These are phyloP conservation scores for Agrochola litura DNA, from an alignment of 2,888 invertebrate genomes.

Conservation along the genomic window DNA sequence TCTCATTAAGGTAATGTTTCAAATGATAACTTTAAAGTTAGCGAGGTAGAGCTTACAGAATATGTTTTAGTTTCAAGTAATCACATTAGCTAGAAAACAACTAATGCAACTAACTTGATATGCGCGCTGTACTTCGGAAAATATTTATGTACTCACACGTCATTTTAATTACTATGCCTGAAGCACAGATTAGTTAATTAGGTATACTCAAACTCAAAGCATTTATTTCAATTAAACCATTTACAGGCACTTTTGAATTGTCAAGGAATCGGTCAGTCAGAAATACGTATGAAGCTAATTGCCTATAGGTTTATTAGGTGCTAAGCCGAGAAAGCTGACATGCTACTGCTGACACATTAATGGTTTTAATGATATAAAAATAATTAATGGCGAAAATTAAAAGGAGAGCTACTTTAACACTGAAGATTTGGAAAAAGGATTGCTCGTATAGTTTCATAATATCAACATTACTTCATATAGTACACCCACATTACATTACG, in stretches of 20 bases:
- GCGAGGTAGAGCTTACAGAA: constrained; percentile 7
- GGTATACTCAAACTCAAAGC: too few relatives aligned
- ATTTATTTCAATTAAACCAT: too few relatives aligned
- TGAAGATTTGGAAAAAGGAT: background rate
- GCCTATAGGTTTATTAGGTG: background rate
- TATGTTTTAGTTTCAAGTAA: constrained; percentile 23
- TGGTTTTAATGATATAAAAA: too few relatives aligned
- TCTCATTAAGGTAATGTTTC: constrained; percentile 41
- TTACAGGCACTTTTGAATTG: too few relatives aligned
- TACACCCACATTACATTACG: too few relatives aligned
- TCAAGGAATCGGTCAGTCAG: too few relatives aligned
- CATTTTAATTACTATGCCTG: background rate
- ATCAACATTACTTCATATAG: too few relatives aligned
- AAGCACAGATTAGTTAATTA: background rate
- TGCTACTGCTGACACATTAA: background rate
- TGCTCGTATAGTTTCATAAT: background rate
- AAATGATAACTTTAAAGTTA: constrained; percentile 19
- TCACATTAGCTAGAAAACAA: constrained; percentile 21
- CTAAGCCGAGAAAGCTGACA: background rate
- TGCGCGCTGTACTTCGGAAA: background rate
- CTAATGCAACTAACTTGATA: background rate
- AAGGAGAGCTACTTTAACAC: too few relatives aligned
- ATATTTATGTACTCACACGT: background rate
- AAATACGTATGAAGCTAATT: too few relatives aligned
- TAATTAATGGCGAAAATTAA: too few relatives aligned